These are phyloP conservation scores for Sarcophaga rosellei DNA, from an alignment of 2,888 invertebrate species.

Conservation along the genomic window DNA sequence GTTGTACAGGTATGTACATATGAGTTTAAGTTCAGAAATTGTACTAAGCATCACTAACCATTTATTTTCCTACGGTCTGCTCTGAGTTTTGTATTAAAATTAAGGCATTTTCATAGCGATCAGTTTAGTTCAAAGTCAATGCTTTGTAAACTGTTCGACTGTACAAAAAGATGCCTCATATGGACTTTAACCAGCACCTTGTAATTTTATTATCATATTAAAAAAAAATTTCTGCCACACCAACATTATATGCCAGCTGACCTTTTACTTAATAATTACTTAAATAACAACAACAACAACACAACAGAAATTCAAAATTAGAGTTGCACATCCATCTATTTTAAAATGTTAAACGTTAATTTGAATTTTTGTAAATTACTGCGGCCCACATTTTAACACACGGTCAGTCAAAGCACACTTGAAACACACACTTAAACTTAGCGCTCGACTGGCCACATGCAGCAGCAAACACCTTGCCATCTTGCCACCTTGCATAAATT, in stretches of 20 bases:
- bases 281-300: background rate
- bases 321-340: background rate
- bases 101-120: no score
- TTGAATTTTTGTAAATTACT: background rate
- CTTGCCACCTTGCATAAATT: conserved; percentile 44
- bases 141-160: background rate
- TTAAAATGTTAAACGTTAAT: conserved; percentile 3
- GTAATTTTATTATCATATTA: background rate
- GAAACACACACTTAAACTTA: conserved; percentile 21
- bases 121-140: background rate
- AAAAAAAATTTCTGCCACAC: background rate
- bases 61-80: no score
- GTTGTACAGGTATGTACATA: no score
- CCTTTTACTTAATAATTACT: background rate
- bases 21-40: no score
- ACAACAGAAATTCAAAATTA: background rate
- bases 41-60: no score
- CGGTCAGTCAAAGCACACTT: background rate
- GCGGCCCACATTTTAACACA: conserved; percentile 38
- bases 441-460: conserved; percentile 40
- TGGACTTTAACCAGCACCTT: background rate
- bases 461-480: conserved; percentile 43
- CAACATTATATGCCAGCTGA: background rate
- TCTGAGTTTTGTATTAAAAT: no score
- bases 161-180: background rate